These are phyloP conservation scores for Thunnus maccoyii DNA, from an alignment of 2,113 vertebrate species.

Conservation along the genomic window DNA sequence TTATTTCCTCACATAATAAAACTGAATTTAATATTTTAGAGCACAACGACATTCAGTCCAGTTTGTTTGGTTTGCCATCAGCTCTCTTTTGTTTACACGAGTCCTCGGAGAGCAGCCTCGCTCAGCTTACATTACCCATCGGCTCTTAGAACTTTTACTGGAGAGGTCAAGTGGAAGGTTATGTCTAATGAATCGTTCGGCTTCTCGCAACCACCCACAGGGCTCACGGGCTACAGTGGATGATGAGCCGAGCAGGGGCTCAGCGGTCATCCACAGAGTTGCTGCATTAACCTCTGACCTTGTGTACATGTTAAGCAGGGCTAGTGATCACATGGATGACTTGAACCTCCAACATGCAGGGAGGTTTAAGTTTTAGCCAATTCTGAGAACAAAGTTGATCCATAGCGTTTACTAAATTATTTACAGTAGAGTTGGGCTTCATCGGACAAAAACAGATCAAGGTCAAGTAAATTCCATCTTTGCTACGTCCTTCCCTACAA, in stretches of 20 bases:
- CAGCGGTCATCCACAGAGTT: constrained; percentile 15
- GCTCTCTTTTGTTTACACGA: constrained; percentile 1
- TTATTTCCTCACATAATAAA: neutral
- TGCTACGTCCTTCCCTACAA: neutral
- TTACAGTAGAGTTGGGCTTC: fast-evolving
- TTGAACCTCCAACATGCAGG: neutral
- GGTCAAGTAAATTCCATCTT: neutral
- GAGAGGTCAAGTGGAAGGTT: constrained; percentile 68
- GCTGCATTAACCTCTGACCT: constrained; percentile 51
- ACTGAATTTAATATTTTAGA: neutral
- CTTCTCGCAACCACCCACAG: constrained; percentile 24
- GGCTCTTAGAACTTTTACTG: constrained; percentile 36
- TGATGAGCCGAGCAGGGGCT: constrained; percentile 2
- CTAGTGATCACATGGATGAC: constrained; percentile 1
- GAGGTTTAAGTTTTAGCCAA: neutral
- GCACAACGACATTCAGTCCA: neutral
- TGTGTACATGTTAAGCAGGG: constrained; percentile 9
- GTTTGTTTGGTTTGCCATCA: neutral
- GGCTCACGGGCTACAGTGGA: constrained; percentile 1
- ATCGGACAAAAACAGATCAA: neutral
- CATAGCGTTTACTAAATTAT: neutral
- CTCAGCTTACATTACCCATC: constrained; percentile 51
- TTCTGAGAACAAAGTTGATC: neutral
- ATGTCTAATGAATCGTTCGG: constrained; percentile 55
- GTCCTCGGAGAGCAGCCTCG: constrained; percentile 15